phyloP scores from a whole-genome alignment of 2,888 invertebrate species.

The Malacosoma neustria region DNA sequence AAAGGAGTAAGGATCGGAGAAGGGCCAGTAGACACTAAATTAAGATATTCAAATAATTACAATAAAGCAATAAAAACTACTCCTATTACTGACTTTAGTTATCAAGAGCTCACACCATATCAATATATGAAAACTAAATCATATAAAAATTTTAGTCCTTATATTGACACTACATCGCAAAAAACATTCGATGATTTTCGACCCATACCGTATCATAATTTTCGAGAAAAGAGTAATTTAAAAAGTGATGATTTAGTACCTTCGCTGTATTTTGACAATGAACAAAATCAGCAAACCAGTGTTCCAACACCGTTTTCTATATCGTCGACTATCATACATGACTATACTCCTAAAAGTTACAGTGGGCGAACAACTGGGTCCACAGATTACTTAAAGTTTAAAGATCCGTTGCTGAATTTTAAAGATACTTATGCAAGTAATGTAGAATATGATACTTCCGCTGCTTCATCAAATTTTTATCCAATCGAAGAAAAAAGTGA shows the following conservation, averaged over 20 bases:
- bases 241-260: slow-evolving; percentile 32
- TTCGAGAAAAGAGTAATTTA: slow-evolving; percentile 34
- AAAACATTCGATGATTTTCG: slow-evolving; percentile 35
- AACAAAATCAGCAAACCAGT: slow-evolving; percentile 33
- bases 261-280: slow-evolving; percentile 27
- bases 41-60: slow-evolving; percentile 36
- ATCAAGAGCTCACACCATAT: slow-evolving; percentile 54
- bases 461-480: slow-evolving; percentile 47
- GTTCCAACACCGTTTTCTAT: slow-evolving; percentile 45
- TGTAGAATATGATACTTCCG: slow-evolving; percentile 48
- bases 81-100: slow-evolving; percentile 40
- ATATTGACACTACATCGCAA: slow-evolving; percentile 24
- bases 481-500: slow-evolving; percentile 35
- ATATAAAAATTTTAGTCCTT: slow-evolving; percentile 23
- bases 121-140: slow-evolving; percentile 30
- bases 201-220: slow-evolving; percentile 38
- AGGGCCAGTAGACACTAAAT: slow-evolving; percentile 30
- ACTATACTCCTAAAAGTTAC: slow-evolving; percentile 45
- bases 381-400: slow-evolving; percentile 32
- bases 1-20: slow-evolving; percentile 45
- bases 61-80: slow-evolving; percentile 35
- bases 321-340: slow-evolving; percentile 52
- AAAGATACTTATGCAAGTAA: slow-evolving; percentile 44
- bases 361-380: slow-evolving; percentile 20
- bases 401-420: slow-evolving; percentile 42